Conservation (phyloP, 2,888 invertebrate genomes). For the Xestia rhomboidea region DNA sequence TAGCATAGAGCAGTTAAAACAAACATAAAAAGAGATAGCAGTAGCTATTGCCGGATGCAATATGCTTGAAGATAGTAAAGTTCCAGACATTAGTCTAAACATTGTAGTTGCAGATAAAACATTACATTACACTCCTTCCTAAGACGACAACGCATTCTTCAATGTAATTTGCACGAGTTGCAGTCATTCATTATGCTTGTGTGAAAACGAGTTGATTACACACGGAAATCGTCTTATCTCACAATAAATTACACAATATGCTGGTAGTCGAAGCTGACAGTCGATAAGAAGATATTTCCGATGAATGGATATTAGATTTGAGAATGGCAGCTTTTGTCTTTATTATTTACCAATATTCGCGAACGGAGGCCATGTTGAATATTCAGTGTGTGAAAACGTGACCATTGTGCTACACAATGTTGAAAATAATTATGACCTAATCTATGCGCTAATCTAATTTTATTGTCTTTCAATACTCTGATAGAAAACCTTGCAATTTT, state of each 20-base stretch:
- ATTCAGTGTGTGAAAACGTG: constrained; percentile 26
- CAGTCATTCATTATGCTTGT: constrained; percentile 7
- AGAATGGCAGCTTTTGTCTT: constrained; percentile 14
- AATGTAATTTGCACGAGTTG: constrained; percentile 4
- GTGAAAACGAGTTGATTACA: constrained; percentile 22
- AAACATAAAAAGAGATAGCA: constrained; percentile 40
- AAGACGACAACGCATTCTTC: constrained; percentile 4
- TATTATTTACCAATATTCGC: constrained; percentile 38
- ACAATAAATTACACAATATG: constrained; percentile 3
- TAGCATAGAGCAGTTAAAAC: constrained; percentile 29
- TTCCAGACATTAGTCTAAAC: constrained; percentile 17
- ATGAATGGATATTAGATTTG: constrained; percentile 22
- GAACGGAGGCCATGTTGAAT: constrained; percentile 27
- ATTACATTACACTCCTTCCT: background rate
- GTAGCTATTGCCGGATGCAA: constrained; percentile 48
- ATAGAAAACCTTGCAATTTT: background rate
- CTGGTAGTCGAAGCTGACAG: background rate
- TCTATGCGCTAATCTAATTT: constrained; percentile 2
- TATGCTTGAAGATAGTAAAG: constrained; percentile 32
- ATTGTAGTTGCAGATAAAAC: constrained; percentile 30
- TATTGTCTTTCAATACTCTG: constrained; percentile 4
- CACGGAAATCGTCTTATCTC: constrained; percentile 9
- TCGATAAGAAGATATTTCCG: constrained; percentile 24
- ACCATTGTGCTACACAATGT: constrained; percentile 6
- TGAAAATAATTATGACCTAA: background rate